Evolutionary conservation across 2,797 vertebrate species (phyloP).

Genomic region (Arctocebus calabarensis): DNA sequence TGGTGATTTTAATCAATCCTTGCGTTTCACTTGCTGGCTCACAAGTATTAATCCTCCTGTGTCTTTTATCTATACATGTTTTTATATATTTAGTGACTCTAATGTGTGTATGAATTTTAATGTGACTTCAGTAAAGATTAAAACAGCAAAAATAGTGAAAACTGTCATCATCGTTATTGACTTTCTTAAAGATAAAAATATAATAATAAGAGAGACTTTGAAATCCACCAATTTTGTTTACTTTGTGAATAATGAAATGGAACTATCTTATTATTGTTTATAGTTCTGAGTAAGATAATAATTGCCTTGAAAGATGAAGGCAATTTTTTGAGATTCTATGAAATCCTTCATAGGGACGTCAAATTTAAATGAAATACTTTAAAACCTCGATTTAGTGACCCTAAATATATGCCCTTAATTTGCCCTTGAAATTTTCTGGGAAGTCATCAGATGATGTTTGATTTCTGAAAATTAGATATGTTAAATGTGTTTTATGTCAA

Average conservation of each 20-base stretch:
- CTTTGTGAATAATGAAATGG: background rate
- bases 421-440: background rate
- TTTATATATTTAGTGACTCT: background rate
- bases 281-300: background rate
- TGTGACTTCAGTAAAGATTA: background rate
- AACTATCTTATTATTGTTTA: background rate
- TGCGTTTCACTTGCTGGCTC: background rate
- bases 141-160: background rate
- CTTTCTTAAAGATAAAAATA: background rate
- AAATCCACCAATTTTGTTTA: background rate
- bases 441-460: background rate
- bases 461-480: background rate
- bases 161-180: background rate
- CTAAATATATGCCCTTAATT: background rate
- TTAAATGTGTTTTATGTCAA: background rate
- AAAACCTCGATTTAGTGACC: background rate
- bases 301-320: background rate
- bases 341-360: background rate
- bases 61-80: background rate
- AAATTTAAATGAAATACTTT: background rate
- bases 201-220: background rate
- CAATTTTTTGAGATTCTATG: background rate
- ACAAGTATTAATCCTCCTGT: background rate
- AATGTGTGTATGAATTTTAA: background rate
- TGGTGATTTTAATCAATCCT: background rate